These are phyloP conservation scores for Tetranychus piercei DNA, from an alignment of 2,888 invertebrate genomes.

Conservation along the genomic window DNA sequence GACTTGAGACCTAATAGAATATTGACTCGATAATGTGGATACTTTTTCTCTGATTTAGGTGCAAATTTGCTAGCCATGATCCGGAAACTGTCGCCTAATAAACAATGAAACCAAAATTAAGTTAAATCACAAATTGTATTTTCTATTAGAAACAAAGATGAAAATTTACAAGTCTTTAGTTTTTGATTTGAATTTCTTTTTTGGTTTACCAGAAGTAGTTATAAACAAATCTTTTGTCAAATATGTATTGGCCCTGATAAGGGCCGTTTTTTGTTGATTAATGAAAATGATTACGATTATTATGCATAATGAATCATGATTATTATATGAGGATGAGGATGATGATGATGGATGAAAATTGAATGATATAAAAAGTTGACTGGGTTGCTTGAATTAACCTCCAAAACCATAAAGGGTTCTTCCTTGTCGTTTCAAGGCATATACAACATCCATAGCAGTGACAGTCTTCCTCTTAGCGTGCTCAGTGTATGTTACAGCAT, in stretches of 20 bases:
- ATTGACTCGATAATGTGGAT: neutral
- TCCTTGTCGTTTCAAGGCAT: constrained; percentile 59
- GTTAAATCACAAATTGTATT: no score
- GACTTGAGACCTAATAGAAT: no score
- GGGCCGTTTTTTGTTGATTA: constrained; percentile 15
- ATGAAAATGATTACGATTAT: constrained; percentile 5
- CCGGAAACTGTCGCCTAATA: constrained; percentile 68
- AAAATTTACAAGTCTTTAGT: no score
- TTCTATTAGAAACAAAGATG: no score
- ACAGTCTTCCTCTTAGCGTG: constrained; percentile 72
- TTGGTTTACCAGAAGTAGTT: no score
- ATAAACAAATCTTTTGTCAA: no score
- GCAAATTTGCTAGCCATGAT: constrained; percentile 23
- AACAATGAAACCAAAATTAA: constrained; percentile 68
- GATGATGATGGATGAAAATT: neutral
- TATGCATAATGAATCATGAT: neutral
- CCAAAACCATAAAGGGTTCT: constrained; percentile 32
- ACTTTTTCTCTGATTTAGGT: neutral
- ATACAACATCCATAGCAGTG: constrained; percentile 69
- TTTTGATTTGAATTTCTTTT: no score
- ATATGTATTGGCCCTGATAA: constrained; percentile 22
- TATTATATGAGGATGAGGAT: neutral
- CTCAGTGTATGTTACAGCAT: constrained; percentile 64
- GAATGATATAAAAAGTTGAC: no score
- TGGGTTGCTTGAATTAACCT: constrained; percentile 13